Evolutionary conservation across 1,140 invertebrate genomes (phyloP).

Genomic region (Leucophenga varia): DNA sequence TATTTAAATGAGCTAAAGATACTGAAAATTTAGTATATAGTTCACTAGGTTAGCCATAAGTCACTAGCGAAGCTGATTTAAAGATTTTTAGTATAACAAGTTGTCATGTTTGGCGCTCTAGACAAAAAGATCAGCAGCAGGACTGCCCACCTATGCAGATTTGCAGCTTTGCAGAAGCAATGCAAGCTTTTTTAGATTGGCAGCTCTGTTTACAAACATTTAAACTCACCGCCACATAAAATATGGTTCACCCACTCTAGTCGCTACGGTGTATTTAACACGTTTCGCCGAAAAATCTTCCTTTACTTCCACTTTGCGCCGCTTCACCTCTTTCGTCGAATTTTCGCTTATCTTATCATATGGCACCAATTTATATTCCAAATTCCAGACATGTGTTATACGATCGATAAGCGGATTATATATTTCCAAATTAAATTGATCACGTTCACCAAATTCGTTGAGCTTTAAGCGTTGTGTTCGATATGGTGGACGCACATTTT

Average conservation of each 20-base stretch:
- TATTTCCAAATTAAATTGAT: constrained; percentile 75
- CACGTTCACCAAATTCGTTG: constrained; percentile 69
- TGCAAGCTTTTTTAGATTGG: no score
- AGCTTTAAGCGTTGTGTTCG: constrained; percentile 65
- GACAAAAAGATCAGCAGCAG: no score
- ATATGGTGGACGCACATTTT: constrained; percentile 31
- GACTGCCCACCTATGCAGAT: no score
- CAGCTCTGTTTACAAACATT: no score
- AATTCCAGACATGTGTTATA: constrained; percentile 44
- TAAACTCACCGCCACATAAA: constrained; percentile 47
- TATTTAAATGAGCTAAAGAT: no score
- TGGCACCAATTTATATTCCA: constrained; percentile 28
- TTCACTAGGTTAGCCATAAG: no score
- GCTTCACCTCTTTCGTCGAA: constrained; percentile 28
- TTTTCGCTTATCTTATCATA: constrained; percentile 33
- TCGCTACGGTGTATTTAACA: constrained; percentile 37
- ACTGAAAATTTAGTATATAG: no score
- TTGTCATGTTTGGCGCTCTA: no score
- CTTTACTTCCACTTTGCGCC: constrained; percentile 23
- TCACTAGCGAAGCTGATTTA: no score
- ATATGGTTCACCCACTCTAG: constrained; percentile 43
- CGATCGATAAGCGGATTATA: constrained; percentile 58
- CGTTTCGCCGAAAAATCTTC: constrained; percentile 41
- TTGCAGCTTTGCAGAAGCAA: no score
- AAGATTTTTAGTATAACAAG: no score